A percentile compares a stretch with the other conserved stretches of the same genome.
Conservation (phyloP, 2,888 invertebrate genomes). For the Andrena camellia region DNA sequence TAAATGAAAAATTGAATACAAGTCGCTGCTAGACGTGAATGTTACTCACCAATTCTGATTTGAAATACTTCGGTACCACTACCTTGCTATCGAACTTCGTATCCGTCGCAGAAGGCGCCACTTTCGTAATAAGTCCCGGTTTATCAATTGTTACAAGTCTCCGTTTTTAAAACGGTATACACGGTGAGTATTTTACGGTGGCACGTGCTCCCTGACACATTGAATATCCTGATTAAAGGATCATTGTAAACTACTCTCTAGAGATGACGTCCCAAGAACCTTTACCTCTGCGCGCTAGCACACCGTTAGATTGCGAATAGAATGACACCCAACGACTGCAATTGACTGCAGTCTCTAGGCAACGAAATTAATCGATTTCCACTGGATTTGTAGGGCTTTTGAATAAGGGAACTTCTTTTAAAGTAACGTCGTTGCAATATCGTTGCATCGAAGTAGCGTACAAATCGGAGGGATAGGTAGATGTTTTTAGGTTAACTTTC, state of each 20-base stretch:
- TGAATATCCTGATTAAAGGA: not conserved
- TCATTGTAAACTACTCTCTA: not conserved
- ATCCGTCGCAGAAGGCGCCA: slow-evolving; percentile 46
- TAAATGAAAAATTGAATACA: not conserved
- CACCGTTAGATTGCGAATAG: slow-evolving; percentile 1
- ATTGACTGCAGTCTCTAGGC: slow-evolving; percentile 80
- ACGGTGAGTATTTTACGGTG: slow-evolving; percentile 36
- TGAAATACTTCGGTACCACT: slow-evolving; percentile 1
- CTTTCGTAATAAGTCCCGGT: slow-evolving; percentile 19
- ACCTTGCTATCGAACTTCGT: slow-evolving; percentile 30
- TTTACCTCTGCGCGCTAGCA: not conserved
- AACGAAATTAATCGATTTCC: slow-evolving; percentile 79
- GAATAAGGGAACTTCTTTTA: not conserved
- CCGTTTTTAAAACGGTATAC: slow-evolving; percentile 5
- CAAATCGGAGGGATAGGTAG: not conserved
- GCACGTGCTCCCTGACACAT: not conserved
- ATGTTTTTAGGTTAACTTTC: slow-evolving; percentile 47
- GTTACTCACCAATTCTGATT: not conserved
- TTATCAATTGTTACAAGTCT: slow-evolving; percentile 24
- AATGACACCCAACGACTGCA: slow-evolving; percentile 68
- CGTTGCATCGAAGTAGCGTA: not conserved
- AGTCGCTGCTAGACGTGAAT: not conserved
- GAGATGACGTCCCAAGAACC: not conserved
- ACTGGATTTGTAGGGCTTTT: slow-evolving; percentile 8
- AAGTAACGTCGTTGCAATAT: not conserved